Conservation (phyloP, 2,113 vertebrate genomes). For the Urocolius indicus region DNA sequence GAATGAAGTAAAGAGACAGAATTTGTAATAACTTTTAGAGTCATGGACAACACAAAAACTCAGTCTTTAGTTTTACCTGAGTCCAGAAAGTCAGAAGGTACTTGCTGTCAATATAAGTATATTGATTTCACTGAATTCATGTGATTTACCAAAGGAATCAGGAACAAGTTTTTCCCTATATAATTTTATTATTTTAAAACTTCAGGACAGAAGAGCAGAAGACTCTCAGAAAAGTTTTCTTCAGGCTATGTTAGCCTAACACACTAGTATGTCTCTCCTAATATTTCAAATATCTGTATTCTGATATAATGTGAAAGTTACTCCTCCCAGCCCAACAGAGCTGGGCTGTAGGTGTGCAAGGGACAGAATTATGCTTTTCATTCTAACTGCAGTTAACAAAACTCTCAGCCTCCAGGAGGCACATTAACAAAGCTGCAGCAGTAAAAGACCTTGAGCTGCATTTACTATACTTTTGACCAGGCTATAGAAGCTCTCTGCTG, state of each 20-base stretch:
- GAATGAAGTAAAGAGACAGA: background rate
- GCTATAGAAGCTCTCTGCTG: background rate
- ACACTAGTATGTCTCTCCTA: background rate
- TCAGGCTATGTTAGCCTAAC: background rate
- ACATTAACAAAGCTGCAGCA: background rate
- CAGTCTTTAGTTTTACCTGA: background rate
- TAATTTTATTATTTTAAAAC: background rate
- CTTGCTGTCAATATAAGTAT: background rate
- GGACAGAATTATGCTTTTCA: fast-evolving
- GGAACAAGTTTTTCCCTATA: background rate
- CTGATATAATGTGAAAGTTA: too few relatives aligned
- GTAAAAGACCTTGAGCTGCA: background rate
- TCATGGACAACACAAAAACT: background rate
- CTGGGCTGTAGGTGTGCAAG: fast-evolving
- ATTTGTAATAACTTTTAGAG: background rate
- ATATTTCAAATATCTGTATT: background rate
- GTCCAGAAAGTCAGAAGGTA: background rate
- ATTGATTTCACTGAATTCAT: background rate
- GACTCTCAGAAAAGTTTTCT: background rate
- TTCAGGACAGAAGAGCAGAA: background rate
- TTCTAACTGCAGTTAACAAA: background rate
- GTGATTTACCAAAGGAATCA: background rate
- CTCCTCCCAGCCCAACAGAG: background rate
- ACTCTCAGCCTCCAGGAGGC: background rate
- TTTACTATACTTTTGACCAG: background rate